phyloP scores from a whole-genome alignment of 2,888 invertebrate genomes.

The Cantharis rustica region DNA sequence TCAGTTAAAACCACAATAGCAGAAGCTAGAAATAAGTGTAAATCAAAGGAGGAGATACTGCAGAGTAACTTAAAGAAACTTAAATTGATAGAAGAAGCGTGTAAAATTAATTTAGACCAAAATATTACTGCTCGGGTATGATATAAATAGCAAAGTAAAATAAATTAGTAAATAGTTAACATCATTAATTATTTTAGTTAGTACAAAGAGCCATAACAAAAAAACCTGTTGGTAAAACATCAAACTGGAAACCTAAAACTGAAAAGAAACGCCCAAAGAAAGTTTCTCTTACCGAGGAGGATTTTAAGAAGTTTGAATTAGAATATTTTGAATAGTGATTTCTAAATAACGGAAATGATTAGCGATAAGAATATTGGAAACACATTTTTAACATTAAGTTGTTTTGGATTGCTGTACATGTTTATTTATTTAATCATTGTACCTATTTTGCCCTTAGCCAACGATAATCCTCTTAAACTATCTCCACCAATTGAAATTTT shows the following conservation, averaged over 20 bases:
- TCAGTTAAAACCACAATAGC: slow-evolving; percentile 44
- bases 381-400: slow-evolving; percentile 39
- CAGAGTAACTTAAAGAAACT: slow-evolving; percentile 49
- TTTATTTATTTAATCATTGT: slow-evolving; percentile 46
- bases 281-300: slow-evolving; percentile 73
- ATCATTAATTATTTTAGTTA: slow-evolving; percentile 55
- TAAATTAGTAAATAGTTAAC: background rate
- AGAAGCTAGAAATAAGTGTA: slow-evolving; percentile 45
- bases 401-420: slow-evolving; percentile 40
- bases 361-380: slow-evolving; percentile 42
- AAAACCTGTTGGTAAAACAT: slow-evolving; percentile 53
- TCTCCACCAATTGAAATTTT: slow-evolving; percentile 42
- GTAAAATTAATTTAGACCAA: slow-evolving; percentile 46
- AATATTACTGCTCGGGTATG: slow-evolving; percentile 40
- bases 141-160: background rate
- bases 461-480: slow-evolving; percentile 39
- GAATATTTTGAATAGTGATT: slow-evolving; percentile 62
- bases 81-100: slow-evolving; percentile 44
- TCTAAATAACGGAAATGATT: slow-evolving; percentile 30
- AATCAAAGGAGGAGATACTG: slow-evolving; percentile 46
- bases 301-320: slow-evolving; percentile 68
- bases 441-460: slow-evolving; percentile 48
- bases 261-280: slow-evolving; percentile 57
- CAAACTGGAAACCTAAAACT: slow-evolving; percentile 42
- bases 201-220: slow-evolving; percentile 61